Conservation (phyloP, 2,797 vertebrate genomes). For the Pseudochirops corinnae region DNA sequence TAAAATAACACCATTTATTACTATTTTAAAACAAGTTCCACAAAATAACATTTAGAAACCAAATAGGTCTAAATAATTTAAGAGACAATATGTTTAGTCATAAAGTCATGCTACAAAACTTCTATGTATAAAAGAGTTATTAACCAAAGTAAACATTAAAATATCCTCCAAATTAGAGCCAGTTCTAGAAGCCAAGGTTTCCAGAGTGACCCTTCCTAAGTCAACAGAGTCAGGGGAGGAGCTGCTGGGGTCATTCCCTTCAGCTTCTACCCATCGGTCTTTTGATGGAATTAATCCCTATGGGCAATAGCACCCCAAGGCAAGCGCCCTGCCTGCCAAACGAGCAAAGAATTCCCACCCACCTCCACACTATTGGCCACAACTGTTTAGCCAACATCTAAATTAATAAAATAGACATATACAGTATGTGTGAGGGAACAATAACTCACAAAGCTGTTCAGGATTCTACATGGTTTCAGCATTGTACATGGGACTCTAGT, state of each 20-base stretch:
- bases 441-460: conserved; percentile 56
- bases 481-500: conserved; percentile 63
- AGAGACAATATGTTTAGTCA: conserved; percentile 83
- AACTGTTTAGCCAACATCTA: conserved; percentile 62
- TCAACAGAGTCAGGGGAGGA: conserved; percentile 44
- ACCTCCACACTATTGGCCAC: conserved; percentile 41
- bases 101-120: conserved; percentile 86
- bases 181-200: conserved; percentile 75
- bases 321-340: conserved; percentile 53
- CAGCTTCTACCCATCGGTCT: conserved; percentile 55
- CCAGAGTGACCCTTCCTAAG: conserved; percentile 59
- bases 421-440: conserved; percentile 63
- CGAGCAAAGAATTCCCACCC: conserved; percentile 60
- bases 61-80: conserved; percentile 84
- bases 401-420: conserved; percentile 52
- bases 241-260: conserved; percentile 53
- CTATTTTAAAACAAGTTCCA: conserved; percentile 84
- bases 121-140: conserved; percentile 82
- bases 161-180: conserved; percentile 80
- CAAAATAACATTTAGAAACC: conserved; percentile 84
- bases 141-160: conserved; percentile 80
- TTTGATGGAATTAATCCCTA: conserved; percentile 45
- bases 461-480: conserved; percentile 69
- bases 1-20: conserved; percentile 86
- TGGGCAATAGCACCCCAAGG: conserved; percentile 68